A percentile compares a stretch with the other conserved stretches of the same genome.
Conservation (phyloP, 2,888 invertebrate genomes). For the Mesodorylaimus sp. region DNA sequence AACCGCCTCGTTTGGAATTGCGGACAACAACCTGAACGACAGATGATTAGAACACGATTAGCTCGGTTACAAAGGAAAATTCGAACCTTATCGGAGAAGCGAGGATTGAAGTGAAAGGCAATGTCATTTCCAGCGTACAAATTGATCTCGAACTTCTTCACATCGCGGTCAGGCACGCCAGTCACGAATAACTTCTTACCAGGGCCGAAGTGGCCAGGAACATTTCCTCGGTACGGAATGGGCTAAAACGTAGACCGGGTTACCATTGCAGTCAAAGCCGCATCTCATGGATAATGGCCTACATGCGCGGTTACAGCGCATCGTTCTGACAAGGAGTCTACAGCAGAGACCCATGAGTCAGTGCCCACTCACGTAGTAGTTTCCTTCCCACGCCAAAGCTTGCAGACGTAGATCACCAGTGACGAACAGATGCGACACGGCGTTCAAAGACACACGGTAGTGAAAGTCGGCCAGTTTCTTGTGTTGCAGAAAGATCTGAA, state of each 20-base stretch:
- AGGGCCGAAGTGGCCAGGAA: conserved; percentile 25
- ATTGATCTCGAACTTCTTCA: conserved; percentile 23
- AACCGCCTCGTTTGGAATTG: conserved; percentile 22
- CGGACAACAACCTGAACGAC: conserved; percentile 21
- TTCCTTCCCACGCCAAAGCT: conserved; percentile 26
- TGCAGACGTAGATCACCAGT: conserved; percentile 23
- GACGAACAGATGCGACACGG: conserved; percentile 25
- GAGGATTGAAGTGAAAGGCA: conserved; percentile 20
- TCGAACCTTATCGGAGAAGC: conserved; percentile 18
- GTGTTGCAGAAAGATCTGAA: conserved; percentile 19
- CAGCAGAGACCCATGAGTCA: neutral
- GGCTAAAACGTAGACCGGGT: too few relatives aligned
- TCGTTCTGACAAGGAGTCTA: neutral
- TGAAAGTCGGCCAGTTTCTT: conserved; percentile 26
- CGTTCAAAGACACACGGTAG: conserved; percentile 24
- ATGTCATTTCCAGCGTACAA: conserved; percentile 22
- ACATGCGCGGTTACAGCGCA: too few relatives aligned
- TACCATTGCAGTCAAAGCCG: too few relatives aligned
- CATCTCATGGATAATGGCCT: too few relatives aligned
- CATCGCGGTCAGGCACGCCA: conserved; percentile 14
- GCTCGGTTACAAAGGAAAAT: too few relatives aligned
- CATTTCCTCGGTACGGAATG: conserved; percentile 25
- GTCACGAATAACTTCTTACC: conserved; percentile 21
- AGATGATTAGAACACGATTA: neutral
- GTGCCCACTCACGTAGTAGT: conserved; percentile 19